Percentiles rank a stretch among this genome's conserved stretches.
Evolutionary conservation across 1,140 invertebrate genomes (phyloP).

Genomic region (Monochamus saltuarius): DNA sequence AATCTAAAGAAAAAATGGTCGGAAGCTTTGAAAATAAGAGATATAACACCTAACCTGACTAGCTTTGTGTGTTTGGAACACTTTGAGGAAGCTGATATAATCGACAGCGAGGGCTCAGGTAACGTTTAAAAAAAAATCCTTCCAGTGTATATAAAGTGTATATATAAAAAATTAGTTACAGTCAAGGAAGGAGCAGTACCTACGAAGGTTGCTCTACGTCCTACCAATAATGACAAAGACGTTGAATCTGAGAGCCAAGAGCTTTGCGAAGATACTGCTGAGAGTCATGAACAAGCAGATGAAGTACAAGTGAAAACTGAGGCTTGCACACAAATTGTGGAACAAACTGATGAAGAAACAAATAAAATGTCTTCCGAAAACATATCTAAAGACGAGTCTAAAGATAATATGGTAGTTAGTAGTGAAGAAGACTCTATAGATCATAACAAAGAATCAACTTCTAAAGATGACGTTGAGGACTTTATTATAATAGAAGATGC

Average conservation of each 20-base stretch:
- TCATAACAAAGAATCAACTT: background rate
- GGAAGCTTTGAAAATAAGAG: constrained; percentile 28
- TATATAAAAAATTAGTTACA: background rate
- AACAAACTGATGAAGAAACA: too few relatives aligned
- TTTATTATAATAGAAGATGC: background rate
- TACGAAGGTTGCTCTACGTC: background rate
- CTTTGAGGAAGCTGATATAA: constrained; percentile 33
- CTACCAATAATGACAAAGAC: background rate
- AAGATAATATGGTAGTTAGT: too few relatives aligned
- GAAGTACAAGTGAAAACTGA: too few relatives aligned
- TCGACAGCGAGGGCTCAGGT: background rate
- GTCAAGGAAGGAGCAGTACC: background rate
- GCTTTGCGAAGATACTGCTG: too few relatives aligned
- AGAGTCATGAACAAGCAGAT: too few relatives aligned
- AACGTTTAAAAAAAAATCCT: background rate
- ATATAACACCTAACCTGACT: constrained; percentile 19
- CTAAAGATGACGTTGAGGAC: background rate
- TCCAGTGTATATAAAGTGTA: background rate
- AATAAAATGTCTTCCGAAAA: too few relatives aligned
- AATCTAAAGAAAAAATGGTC: constrained; percentile 38
- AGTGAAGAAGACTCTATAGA: too few relatives aligned
- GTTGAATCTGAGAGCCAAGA: constrained; percentile 1
- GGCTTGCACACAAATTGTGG: too few relatives aligned
- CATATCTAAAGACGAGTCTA: too few relatives aligned
- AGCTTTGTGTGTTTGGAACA: constrained; percentile 45